A percentile compares a stretch with the other conserved stretches of the same genome.
Conservation (phyloP, 2,797 vertebrate species). For the Tympanoctomys barrerae region DNA sequence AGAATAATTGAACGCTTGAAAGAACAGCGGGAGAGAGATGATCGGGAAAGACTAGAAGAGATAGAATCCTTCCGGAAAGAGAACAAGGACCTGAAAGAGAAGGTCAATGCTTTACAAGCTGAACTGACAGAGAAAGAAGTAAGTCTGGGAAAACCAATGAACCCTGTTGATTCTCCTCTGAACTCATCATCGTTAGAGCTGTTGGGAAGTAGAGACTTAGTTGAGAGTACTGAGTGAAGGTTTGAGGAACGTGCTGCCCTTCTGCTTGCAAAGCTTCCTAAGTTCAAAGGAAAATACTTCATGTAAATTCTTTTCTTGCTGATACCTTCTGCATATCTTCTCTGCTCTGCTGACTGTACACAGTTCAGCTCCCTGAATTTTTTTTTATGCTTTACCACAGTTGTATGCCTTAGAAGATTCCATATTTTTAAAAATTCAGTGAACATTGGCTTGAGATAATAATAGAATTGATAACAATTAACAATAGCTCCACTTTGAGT, state of each 20-base stretch:
- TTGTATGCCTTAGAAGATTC: background rate
- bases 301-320: background rate
- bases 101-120: conserved; percentile 96
- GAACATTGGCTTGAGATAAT: background rate
- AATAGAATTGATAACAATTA: background rate
- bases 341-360: background rate
- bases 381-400: background rate
- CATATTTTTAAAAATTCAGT: background rate
- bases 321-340: background rate
- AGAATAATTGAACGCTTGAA: conserved; percentile 99
- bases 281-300: background rate
- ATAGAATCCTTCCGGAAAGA: conserved; percentile 98
- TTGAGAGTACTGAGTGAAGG: background rate
- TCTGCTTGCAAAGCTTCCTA: background rate
- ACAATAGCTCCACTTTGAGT: background rate
- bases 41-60: conserved; percentile 97
- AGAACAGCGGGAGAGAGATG: conserved; percentile 98
- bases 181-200: background rate
- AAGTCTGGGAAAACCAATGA: conserved; percentile 82
- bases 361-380: background rate
- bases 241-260: background rate
- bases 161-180: background rate
- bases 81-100: conserved; percentile 99
- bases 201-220: background rate
- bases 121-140: conserved; percentile 99